Evolutionary conservation across 2,797 vertebrate genomes (phyloP).

Genomic region (Poeciliopsis paucimaculata): DNA sequence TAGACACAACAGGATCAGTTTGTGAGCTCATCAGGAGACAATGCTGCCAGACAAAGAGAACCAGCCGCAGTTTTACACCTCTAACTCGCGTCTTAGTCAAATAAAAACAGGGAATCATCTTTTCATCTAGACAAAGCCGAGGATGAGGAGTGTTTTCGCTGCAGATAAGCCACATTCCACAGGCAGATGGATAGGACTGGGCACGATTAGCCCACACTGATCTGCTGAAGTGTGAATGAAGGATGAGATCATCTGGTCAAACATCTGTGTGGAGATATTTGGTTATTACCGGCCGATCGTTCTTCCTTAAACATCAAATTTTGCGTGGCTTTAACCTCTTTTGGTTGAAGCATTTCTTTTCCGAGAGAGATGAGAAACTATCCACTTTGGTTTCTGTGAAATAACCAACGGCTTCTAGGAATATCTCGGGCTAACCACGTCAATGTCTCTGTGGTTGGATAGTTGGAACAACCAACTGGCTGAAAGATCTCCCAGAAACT

Average conservation of each 20-base stretch:
- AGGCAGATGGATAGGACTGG: constrained; percentile 16
- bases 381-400: constrained; percentile 64
- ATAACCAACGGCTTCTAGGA: constrained; percentile 67
- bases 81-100: constrained; percentile 49
- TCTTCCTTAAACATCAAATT: constrained; percentile 39
- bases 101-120: constrained; percentile 57
- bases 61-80: constrained; percentile 38
- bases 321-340: constrained; percentile 36
- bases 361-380: constrained; percentile 58
- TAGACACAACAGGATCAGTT: constrained; percentile 65
- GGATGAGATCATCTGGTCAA: constrained; percentile 15
- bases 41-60: constrained; percentile 50
- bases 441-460: constrained; percentile 57
- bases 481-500: constrained; percentile 31
- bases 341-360: constrained; percentile 45
- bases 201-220: constrained; percentile 22
- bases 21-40: constrained; percentile 58
- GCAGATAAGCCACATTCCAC: constrained; percentile 48
- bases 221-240: constrained; percentile 23
- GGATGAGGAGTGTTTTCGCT: constrained; percentile 36
- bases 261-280: constrained; percentile 24
- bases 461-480: constrained; percentile 61
- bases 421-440: constrained; percentile 56
- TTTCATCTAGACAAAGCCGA: constrained; percentile 54
- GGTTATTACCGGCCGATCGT: constrained; percentile 15